Evolutionary conservation across 2,113 vertebrate genomes (phyloP).

Genomic region (Aegotheles bennettii): DNA sequence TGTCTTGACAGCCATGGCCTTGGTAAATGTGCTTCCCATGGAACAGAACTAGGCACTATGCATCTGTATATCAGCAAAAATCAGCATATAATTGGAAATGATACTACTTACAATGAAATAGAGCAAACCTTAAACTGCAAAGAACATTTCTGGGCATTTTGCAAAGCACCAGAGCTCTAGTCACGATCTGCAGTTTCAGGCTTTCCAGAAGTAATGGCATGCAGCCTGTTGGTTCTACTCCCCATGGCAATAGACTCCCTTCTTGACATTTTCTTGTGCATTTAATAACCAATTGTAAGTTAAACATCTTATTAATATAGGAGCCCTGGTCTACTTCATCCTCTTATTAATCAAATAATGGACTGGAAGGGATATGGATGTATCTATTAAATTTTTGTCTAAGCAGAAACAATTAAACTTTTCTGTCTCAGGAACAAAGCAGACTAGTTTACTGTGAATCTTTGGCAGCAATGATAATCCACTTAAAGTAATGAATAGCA

Average conservation of each 20-base stretch:
- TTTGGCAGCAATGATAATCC: neutral
- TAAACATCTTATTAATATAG: neutral
- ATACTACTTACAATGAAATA: neutral
- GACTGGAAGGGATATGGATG: neutral
- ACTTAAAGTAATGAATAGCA: neutral
- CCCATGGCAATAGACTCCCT: neutral
- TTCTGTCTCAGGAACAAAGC: neutral
- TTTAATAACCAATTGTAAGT: neutral
- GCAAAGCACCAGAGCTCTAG: neutral
- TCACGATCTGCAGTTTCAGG: neutral
- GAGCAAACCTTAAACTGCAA: neutral
- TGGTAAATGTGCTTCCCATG: neutral
- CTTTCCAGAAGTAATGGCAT: neutral
- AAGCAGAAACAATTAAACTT: constrained; percentile 16
- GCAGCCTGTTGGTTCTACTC: neutral
- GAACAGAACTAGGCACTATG: neutral
- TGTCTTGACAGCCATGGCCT: neutral
- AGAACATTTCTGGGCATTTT: neutral
- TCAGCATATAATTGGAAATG: neutral
- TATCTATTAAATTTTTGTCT: constrained; percentile 7
- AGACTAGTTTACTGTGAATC: neutral
- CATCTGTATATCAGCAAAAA: neutral
- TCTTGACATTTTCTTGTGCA: neutral
- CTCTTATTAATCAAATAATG: constrained; percentile 4
- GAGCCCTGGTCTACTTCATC: neutral